Evolutionary conservation across 2,888 invertebrate genomes (phyloP), one percentile per base, ranked within the genome.

Genomic region (Anthophora plumipes): DNA sequence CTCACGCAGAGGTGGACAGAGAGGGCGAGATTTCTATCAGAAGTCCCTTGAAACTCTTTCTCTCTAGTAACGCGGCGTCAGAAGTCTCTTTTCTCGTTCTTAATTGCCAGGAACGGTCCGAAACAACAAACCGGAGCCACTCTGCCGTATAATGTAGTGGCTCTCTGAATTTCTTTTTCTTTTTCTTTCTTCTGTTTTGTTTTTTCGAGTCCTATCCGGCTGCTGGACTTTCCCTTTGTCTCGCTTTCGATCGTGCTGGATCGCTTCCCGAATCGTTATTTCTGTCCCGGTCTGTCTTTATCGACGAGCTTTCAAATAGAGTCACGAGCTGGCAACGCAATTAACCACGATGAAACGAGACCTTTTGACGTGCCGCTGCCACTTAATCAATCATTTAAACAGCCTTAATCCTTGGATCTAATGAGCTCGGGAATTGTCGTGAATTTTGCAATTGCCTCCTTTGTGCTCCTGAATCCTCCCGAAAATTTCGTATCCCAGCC

Each of bases 331-430:
- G 39, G 37, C 57, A 67, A 72, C 63, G 63, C 77, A 80, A 77
- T 80, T 80, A 77, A 59, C 63, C 43, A 39, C 77, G 67, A 50
- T 63, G 77, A 52, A 77, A 68, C 67, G 66, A 25, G 67, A 70
- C 78, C 74, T 81, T 31, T 78, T 81, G 73, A 80, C 68, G 77
- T 46, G 63, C 77, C 77, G 72, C 50, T 64, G 77, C 64, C 46
- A 72, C 4, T 80, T 77, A 69, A 80, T 80, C 77, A 77, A 72
- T 80, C 74, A 81, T 74, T 78, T 78, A 61, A 31, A 55, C 73
- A 52, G 41, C 25, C 73, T 73, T 73, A 64, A 77, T 54, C 50
- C 31, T 59, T 68, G 46, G 39, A 57, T 54, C 60, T 25, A 64
- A 59, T 68, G 52, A 37, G 37, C 55, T 59, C 25, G 6, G 6